A percentile compares a stretch with the other conserved stretches of the same genome.
Conservation (phyloP, 35 echinoderm and acorn worm species). For the Hemicentrotus pulcherrimus region DNA sequence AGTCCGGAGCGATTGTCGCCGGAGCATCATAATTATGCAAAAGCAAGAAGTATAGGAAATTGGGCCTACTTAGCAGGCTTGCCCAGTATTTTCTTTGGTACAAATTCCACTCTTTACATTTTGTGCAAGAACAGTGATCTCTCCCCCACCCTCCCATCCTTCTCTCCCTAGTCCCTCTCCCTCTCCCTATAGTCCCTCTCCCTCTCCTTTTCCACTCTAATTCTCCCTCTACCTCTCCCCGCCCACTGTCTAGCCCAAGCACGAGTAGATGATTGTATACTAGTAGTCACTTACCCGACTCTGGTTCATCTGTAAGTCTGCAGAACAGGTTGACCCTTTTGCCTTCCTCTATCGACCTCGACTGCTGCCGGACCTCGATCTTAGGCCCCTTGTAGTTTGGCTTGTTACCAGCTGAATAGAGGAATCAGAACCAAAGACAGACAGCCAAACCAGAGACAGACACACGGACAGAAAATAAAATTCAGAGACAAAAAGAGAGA, state of each 20-base stretch:
- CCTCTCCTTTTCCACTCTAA: background rate
- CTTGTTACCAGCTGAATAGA: conserved; percentile 25
- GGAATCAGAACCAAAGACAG: background rate
- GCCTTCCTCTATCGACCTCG: conserved; percentile 21
- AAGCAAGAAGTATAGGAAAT: too few species aligned
- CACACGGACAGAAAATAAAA: background rate
- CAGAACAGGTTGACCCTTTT: conserved; percentile 34
- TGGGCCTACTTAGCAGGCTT: too few species aligned
- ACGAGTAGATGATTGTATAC: too few species aligned
- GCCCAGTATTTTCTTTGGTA: too few species aligned
- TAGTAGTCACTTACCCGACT: background rate
- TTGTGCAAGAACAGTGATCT: too few species aligned
- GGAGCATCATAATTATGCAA: too few species aligned
- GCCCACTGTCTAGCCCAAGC: background rate
- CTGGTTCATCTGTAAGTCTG: conserved; percentile 30
- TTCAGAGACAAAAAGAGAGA: too few species aligned
- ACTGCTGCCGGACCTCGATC: conserved; percentile 28
- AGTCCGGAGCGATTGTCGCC: too few species aligned
- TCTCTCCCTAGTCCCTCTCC: background rate
- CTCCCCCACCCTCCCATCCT: background rate
- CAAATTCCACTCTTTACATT: too few species aligned
- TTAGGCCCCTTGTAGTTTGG: conserved; percentile 43
- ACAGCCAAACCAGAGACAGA: background rate
- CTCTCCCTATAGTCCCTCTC: background rate
- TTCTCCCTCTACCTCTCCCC: background rate